Evolutionary conservation across 2,888 invertebrate species (phyloP).

Genomic region (Clostera curtula): DNA sequence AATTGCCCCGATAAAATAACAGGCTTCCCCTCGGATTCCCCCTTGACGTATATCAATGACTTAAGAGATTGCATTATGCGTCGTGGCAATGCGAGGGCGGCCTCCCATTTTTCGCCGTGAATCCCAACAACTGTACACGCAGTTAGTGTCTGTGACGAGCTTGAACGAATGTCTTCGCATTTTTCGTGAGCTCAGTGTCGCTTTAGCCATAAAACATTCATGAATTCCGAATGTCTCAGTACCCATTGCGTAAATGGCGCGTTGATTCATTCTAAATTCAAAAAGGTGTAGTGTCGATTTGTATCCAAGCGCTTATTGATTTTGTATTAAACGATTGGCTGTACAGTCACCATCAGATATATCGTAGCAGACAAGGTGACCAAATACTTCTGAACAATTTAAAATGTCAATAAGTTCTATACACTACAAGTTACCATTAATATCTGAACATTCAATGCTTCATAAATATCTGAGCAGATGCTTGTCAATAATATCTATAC

Average conservation of each 20-base stretch:
- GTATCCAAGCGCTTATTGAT: conserved; percentile 26
- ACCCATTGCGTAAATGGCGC: conserved; percentile 39
- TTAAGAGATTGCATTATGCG: conserved; percentile 45
- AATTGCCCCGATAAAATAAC: conserved; percentile 7
- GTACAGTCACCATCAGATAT: no score
- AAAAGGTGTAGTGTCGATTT: conserved; percentile 34
- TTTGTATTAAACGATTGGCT: no score
- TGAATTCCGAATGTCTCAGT: conserved; percentile 60
- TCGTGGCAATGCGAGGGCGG: conserved; percentile 27
- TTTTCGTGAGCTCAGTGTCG: conserved; percentile 61
- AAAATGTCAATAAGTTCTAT: no score
- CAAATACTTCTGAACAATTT: no score
- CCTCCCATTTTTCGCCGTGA: conserved; percentile 53
- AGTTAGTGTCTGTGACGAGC: conserved; percentile 68
- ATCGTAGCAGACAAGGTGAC: no score
- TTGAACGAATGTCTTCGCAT: conserved; percentile 61
- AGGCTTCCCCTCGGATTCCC: no score
- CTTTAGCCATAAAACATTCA: conserved; percentile 65
- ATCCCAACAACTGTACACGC: conserved; percentile 63
- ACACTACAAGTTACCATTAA: no score
- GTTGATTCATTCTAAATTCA: conserved; percentile 37
- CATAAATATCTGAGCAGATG: no score
- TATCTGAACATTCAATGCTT: no score
- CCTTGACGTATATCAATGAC: conserved; percentile 36
- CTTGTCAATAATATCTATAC: no score